These are phyloP conservation scores for Furcula furcula DNA, from an alignment of 2,888 invertebrate species.

Conservation along the genomic window DNA sequence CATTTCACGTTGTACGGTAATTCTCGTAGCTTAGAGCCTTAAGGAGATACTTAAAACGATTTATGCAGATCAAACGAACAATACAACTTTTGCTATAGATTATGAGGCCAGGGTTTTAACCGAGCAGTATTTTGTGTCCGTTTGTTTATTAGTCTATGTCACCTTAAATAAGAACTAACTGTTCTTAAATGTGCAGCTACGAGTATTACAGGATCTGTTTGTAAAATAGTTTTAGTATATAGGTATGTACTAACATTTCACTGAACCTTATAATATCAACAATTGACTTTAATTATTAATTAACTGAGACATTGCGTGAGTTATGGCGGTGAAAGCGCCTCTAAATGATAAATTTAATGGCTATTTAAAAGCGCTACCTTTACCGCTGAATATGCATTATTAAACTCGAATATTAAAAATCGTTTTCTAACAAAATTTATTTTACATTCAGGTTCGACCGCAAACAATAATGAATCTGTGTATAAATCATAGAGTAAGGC, in stretches of 20 bases:
- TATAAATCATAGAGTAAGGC: conserved; percentile 65
- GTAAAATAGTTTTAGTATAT: too few species aligned
- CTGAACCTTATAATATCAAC: conserved; percentile 24
- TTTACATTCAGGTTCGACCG: conserved; percentile 57
- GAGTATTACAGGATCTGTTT: too few species aligned
- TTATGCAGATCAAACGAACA: conserved; percentile 21
- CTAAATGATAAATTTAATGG: conserved; percentile 59
- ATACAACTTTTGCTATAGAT: conserved; percentile 14
- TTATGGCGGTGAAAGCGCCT: conserved; percentile 60
- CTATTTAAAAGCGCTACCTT: conserved; percentile 46
- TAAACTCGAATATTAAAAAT: conserved; percentile 55
- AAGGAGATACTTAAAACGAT: conserved; percentile 13
- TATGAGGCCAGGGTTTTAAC: too few species aligned
- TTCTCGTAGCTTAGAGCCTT: conserved; percentile 54
- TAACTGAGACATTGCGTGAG: conserved; percentile 55
- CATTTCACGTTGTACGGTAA: conserved; percentile 58
- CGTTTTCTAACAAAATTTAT: conserved; percentile 52
- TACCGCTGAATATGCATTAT: conserved; percentile 37
- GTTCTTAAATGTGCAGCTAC: too few species aligned
- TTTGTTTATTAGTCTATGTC: too few species aligned
- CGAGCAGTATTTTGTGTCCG: too few species aligned
- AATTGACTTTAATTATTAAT: conserved; percentile 42
- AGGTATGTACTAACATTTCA: conserved; percentile 13
- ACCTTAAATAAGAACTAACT: too few species aligned
- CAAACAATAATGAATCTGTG: conserved; percentile 61